Conservation (phyloP, 1,140 invertebrate species). For the Gonatopus flavifemur region DNA sequence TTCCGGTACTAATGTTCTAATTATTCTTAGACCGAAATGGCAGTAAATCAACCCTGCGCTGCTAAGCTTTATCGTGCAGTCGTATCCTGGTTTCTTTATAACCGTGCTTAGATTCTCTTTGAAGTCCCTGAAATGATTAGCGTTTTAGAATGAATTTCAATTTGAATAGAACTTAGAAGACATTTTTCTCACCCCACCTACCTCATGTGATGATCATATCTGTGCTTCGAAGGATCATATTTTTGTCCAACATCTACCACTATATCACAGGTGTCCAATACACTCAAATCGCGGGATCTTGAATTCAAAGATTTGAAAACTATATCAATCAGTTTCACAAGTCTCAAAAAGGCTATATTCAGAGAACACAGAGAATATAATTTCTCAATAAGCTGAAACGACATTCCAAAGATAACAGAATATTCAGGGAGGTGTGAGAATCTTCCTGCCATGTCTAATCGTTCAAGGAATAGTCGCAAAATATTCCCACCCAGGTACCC, state of each 20-base stretch:
- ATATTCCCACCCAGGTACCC: too few relatives aligned
- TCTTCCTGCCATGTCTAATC: too few relatives aligned
- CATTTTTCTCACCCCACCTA: constrained; percentile 22
- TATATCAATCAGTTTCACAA: not conserved
- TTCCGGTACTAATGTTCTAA: constrained; percentile 63
- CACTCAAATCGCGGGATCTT: constrained; percentile 63
- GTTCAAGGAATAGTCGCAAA: too few relatives aligned
- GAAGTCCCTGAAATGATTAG: constrained; percentile 65
- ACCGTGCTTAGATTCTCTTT: constrained; percentile 65
- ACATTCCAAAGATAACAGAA: too few relatives aligned
- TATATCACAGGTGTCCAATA: constrained; percentile 85
- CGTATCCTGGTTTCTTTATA: constrained; percentile 53
- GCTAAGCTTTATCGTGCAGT: constrained; percentile 76
- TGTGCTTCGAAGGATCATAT: constrained; percentile 75
- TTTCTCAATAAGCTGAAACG: too few relatives aligned
- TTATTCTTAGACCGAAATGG: constrained; percentile 84
- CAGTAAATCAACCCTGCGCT: constrained; percentile 94
- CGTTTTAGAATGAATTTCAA: not conserved
- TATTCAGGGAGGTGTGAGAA: too few relatives aligned
- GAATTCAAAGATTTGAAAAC: too few relatives aligned
- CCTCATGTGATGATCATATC: constrained; percentile 96
- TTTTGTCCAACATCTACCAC: constrained; percentile 95
- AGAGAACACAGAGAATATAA: too few relatives aligned
- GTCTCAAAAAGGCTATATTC: too few relatives aligned
- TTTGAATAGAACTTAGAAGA: not conserved